These are phyloP conservation scores for Staurois parvus DNA, from an alignment of 2,797 vertebrate genomes.

Conservation along the genomic window DNA sequence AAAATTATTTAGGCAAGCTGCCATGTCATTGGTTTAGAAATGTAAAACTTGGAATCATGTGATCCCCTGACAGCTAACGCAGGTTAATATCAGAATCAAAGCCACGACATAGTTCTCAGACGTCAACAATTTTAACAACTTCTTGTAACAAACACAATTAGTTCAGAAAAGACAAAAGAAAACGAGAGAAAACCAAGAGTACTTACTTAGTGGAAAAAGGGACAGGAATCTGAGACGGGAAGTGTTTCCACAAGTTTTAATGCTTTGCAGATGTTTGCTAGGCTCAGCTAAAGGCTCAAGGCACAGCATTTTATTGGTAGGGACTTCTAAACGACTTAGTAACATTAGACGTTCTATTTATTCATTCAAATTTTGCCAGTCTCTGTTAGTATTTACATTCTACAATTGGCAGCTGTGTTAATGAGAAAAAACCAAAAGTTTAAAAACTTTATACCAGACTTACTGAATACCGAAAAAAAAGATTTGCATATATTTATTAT, in stretches of 20 bases:
- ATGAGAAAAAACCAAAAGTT: not conserved
- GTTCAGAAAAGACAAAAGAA: slow-evolving; percentile 9
- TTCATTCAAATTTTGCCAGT: not conserved
- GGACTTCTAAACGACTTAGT: slow-evolving; percentile 29
- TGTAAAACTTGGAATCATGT: not conserved
- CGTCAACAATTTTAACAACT: not conserved
- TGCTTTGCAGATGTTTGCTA: slow-evolving; percentile 52
- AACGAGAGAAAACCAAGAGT: slow-evolving; percentile 13
- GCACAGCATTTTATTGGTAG: slow-evolving; percentile 28
- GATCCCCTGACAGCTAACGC: not conserved
- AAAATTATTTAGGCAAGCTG: slow-evolving; percentile 16
- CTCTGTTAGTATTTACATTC: not conserved
- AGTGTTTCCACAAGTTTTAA: slow-evolving; percentile 45
- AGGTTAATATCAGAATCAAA: not conserved
- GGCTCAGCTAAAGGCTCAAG: slow-evolving; percentile 3
- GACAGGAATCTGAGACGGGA: slow-evolving; percentile 51
- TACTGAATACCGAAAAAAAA: no score
- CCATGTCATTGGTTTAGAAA: slow-evolving; percentile 24
- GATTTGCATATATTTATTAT: no score
- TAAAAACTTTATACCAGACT: no score
- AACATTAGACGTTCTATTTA: slow-evolving; percentile 32
- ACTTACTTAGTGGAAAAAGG: slow-evolving; percentile 47
- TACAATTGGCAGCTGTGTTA: not conserved
- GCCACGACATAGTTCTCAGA: not conserved
- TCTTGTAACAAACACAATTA: slow-evolving; percentile 18